A percentile compares a stretch with the other conserved stretches of the same genome.
phyloP scores from a whole-genome alignment of 2,113 vertebrate genomes.

The Megaptera novaeangliae region DNA sequence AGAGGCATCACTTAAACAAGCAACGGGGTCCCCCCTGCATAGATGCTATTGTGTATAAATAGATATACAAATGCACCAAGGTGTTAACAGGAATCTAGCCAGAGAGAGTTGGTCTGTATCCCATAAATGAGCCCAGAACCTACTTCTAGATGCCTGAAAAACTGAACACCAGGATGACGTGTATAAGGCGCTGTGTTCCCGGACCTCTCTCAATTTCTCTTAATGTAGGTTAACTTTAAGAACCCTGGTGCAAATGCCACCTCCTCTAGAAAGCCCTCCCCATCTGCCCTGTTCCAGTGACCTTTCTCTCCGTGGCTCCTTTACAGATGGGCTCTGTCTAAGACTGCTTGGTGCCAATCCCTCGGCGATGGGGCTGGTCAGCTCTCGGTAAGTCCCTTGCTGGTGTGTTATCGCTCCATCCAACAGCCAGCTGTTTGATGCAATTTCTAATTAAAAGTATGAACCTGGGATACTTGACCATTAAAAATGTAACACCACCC shows the following conservation, averaged over 20 bases:
- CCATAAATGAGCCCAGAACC: not conserved
- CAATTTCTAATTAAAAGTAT: not conserved
- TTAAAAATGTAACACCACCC: not conserved
- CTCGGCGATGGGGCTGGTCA: not conserved
- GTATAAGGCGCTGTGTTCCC: not conserved
- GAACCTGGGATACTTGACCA: not conserved
- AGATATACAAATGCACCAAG: accelerated
- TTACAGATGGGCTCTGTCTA: accelerated
- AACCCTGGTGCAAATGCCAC: not conserved
- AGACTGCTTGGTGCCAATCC: not conserved
- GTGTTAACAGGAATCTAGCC: not conserved
- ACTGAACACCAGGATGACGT: not conserved
- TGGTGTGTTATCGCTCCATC: not conserved
- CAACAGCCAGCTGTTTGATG: not conserved
- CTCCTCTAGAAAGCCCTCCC: not conserved
- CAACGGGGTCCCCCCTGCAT: accelerated
- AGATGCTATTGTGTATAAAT: accelerated
- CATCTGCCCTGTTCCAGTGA: accelerated
- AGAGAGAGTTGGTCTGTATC: not conserved
- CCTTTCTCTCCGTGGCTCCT: not conserved
- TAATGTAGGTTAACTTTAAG: not conserved
- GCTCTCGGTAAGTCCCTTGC: not conserved
- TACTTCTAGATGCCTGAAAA: not conserved
- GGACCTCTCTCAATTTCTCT: not conserved
- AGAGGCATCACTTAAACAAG: no score